Evolutionary conservation across 2,113 vertebrate genomes (phyloP), one percentile per base, ranked within the genome.

Genomic region (Mobula hypostoma): DNA sequence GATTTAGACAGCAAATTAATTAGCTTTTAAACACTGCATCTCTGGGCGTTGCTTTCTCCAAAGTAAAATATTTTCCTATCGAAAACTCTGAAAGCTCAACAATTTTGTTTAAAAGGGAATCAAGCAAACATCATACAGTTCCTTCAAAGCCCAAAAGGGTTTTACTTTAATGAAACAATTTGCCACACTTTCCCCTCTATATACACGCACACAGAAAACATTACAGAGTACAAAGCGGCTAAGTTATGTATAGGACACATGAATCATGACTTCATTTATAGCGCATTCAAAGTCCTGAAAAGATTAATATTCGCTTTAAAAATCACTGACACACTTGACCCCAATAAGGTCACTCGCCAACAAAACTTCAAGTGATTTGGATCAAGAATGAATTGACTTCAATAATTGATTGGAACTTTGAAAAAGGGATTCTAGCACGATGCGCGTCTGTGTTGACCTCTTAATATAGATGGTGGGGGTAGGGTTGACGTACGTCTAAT

Each of bases 241-340:
- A 68, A 90, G 85, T 66, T 90, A 90, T 90, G 85, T n/a, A 90
- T 36, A 68, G 29, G 85, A 66, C 61, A 63, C 85, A 90, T 90
- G 85, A 90, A 90, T 90, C 85, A 90, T 90, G 85, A 63, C 85
- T 19, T 29, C 85, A 90, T 90, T 90, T 90, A 90, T 90, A 66
- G 85, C 29, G 85, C 29, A 90, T 90, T 90, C 85, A 68, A 61
- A 66, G 66, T 72, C 36, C 90, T 93, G 90, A 93, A 93, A 70
- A 93, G 90, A 93, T 93, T 93, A 93, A 93, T 93, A 93, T 93
- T 93, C 66, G 91, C 91, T 76, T 74, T 93, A 74, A 93, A 93
- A 93, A 93, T 93, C 91, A 40, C 68, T 93, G 91, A 48, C 66
- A 93, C 91, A 93, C 91, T 93, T 93, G 91, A 93, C 91, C 91